Base-by-base conservation (phyloP, 1,140 invertebrate genomes). In the Eupristina koningsbergeri region DNA sequence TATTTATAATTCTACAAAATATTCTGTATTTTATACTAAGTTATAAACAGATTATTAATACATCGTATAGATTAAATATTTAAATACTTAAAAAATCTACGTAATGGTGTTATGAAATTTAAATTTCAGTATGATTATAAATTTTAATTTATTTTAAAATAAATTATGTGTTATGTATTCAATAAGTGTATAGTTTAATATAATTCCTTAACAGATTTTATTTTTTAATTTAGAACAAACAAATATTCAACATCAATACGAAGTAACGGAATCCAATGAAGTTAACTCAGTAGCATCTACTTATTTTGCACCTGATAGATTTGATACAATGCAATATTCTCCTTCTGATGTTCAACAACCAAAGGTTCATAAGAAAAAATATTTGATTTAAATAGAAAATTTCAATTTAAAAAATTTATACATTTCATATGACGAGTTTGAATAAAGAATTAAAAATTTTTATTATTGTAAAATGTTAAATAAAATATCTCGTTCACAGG, bases 221-320 rank as follows among this genome's bases (percentile, higher is more conserved):
- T 84, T 85, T 15, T 88, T 89, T 1, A 88, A 76, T 74, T 84
- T 88, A 15, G 79, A 82, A 22, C 11, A 36, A 1, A 58, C 47
- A 11, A 78, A 22, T 73, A 31, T 61, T 7, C 86, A 87, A 22
- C 87, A 88, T 83, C 87, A 88, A 19, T 91, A 91, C 81, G 88
- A 91, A 86, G 90, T 91, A 0, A 91, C 90, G 0, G 90, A 91
- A 71, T 84, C 81, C 0, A 90, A 90, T 31, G 90, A 90, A 15
- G 71, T 89, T 22, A 69, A 76, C 71, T 84, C 88, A 3, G 80
- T 85, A 1, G 78, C 86, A 11, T 87, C 89, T 3, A 87, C 88
- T 0, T 89, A 84, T 47, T 84, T 86, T 17, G 83, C 89, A 0
- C 87, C 88, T 0, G 88, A 90, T 22, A n/a, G n/a, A n/a, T 89